Conservation (phyloP, 2,797 vertebrate species). For the Thripadectes ignobilis region DNA sequence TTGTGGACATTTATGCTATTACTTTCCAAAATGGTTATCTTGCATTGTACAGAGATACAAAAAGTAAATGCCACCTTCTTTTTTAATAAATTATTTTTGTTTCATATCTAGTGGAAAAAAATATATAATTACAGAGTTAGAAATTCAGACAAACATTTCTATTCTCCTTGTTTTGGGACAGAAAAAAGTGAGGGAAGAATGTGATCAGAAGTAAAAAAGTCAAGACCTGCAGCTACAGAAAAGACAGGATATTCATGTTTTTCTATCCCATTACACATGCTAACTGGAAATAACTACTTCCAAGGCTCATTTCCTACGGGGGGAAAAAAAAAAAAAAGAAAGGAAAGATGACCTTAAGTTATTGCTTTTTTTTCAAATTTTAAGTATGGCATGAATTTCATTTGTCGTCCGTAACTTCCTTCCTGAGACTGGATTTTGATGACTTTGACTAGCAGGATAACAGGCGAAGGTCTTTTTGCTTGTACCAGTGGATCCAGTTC, state of each 20-base stretch:
- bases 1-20: not conserved
- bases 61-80: not conserved
- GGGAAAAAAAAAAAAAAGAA: not conserved
- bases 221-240: not conserved
- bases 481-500: not conserved
- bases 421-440: not conserved
- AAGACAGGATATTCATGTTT: not conserved
- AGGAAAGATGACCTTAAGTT: not conserved
- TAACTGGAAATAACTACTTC: not conserved
- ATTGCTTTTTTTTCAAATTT: not conserved
- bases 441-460: not conserved
- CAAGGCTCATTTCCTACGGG: not conserved
- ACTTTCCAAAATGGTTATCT: not conserved
- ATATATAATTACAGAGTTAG: not conserved
- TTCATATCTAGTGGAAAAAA: not conserved
- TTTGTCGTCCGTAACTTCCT: not conserved
- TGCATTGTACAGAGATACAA: not conserved
- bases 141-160: not conserved
- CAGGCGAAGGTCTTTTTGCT: not conserved
- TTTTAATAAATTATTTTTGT: conserved; percentile 3
- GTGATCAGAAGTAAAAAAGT: not conserved
- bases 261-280: not conserved
- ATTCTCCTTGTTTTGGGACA: not conserved
- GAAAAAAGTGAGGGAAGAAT: not conserved
- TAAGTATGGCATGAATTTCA: not conserved